These are phyloP conservation scores for Euthynnus affinis DNA, from an alignment of 2,797 vertebrate genomes.

Conservation along the genomic window DNA sequence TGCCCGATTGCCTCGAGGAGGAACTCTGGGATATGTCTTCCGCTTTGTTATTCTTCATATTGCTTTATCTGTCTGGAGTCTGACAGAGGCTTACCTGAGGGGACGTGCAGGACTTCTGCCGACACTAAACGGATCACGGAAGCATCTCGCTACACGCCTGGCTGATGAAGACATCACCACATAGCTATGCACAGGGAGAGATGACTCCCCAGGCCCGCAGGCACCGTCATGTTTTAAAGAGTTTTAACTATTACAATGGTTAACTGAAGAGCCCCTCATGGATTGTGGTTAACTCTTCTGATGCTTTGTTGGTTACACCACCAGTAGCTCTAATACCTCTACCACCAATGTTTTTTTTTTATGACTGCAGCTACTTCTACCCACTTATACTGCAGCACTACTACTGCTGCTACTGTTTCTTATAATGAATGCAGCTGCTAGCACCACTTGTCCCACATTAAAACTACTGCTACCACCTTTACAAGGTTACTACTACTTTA, in stretches of 20 bases:
- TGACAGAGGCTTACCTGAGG: conserved; percentile 83
- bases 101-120: conserved; percentile 70
- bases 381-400: neutral
- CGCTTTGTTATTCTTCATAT: conserved; percentile 74
- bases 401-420: neutral
- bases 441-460: neutral
- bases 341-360: neutral
- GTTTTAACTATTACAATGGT: conserved; percentile 59
- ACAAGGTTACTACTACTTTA: conserved; percentile 5
- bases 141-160: conserved; percentile 76
- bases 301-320: neutral
- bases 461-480: neutral
- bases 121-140: conserved; percentile 70
- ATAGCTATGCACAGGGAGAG: conserved; percentile 75
- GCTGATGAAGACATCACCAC: conserved; percentile 76
- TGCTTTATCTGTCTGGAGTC: conserved; percentile 77
- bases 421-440: neutral
- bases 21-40: conserved; percentile 66
- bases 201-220: conserved; percentile 59
- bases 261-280: conserved; percentile 31
- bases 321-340: neutral
- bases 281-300: conserved; percentile 19
- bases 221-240: conserved; percentile 72
- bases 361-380: neutral
- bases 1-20: conserved; percentile 67